These are phyloP conservation scores for Orchesella flavescens DNA, from an alignment of 2,888 invertebrate genomes.

Conservation along the genomic window DNA sequence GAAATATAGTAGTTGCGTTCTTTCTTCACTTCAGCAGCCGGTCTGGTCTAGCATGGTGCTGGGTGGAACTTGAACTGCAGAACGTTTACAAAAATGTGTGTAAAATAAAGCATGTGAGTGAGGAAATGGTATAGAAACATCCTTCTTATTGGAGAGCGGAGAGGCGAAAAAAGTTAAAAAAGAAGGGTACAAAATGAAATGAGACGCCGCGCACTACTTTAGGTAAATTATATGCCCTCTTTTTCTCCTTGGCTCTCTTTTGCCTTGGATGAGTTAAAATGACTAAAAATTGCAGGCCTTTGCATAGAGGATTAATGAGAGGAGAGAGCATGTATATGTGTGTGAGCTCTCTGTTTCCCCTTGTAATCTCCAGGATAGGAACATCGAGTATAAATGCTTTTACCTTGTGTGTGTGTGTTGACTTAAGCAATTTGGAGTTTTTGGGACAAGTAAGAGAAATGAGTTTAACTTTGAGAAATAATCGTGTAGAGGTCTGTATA, in stretches of 20 bases:
- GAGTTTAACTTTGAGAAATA: too few relatives aligned
- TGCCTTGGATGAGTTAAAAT: slow-evolving; percentile 47
- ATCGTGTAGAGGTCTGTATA: too few relatives aligned
- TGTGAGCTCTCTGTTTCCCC: not conserved
- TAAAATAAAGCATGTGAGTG: too few relatives aligned
- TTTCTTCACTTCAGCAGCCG: too few relatives aligned
- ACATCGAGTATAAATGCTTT: too few relatives aligned
- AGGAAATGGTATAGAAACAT: too few relatives aligned
- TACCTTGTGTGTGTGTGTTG: not conserved
- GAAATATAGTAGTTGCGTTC: too few relatives aligned
- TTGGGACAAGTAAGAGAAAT: not conserved
- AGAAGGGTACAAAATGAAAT: slow-evolving; percentile 20
- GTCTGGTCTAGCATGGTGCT: too few relatives aligned
- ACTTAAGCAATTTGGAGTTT: not conserved
- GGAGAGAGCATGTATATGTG: slow-evolving; percentile 2
- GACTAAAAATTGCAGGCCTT: slow-evolving; percentile 52
- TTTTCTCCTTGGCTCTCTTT: slow-evolving; percentile 32
- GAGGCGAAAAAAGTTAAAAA: too few relatives aligned
- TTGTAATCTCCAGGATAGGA: not conserved
- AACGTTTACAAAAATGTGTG: too few relatives aligned
- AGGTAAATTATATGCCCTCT: slow-evolving; percentile 46
- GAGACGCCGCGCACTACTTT: slow-evolving; percentile 47
- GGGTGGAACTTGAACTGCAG: too few relatives aligned
- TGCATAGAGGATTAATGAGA: slow-evolving; percentile 60
- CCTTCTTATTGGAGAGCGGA: too few relatives aligned